Evolutionary conservation across 2,113 vertebrate species (phyloP), one percentile per base, ranked within the genome.

Genomic region (Aegithalos caudatus): DNA sequence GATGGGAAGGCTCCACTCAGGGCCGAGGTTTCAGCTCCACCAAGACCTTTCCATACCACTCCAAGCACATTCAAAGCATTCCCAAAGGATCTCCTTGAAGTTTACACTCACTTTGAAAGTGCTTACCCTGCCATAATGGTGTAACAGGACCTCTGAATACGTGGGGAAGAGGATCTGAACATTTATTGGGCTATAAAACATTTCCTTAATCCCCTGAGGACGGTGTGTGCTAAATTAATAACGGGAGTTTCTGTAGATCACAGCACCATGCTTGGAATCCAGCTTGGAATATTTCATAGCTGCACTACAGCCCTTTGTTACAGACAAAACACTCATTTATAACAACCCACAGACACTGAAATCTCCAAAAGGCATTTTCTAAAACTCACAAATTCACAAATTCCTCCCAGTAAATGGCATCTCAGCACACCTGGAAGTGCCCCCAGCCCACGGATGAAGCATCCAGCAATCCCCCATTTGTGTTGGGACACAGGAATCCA

Each of bases 391-490:
- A 56, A 47, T 53, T 15, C 61, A n/a, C 9, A 13, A 53, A 69
- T 60, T 40, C 21, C 25, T 61, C 10, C 4, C 50, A 0, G 0
- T 4, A 23, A n/a, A 9, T 0, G 0, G 6, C 4, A 4, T 5
- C 31, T 16, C 45, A 8, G 47, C 16, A 5, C 2, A 13, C 51
- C 62, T 44, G 80, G 40, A n/a, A 54, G 45, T 2, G 9, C 2
- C 25, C 12, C 37, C 40, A 29, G 57, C n/a, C 7, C 22, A 14
- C 0, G 0, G 31, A 12, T 4, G 37, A 23, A 18, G 14, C 22
- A 38, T 8, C 9, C 3, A 10, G 37, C 45, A 69, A 1, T 12
- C 14, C 17, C 16, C 67, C 3, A 1, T 2, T 5, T 13, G 38
- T 10, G 83, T 0, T 7, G 38, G 7, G 40, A 16, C 20, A 4